Percentiles rank a stretch among this genome's conserved stretches.
These are phyloP conservation scores for Notodonta dromedarius DNA, from an alignment of 2,888 invertebrate species.

Conservation along the genomic window DNA sequence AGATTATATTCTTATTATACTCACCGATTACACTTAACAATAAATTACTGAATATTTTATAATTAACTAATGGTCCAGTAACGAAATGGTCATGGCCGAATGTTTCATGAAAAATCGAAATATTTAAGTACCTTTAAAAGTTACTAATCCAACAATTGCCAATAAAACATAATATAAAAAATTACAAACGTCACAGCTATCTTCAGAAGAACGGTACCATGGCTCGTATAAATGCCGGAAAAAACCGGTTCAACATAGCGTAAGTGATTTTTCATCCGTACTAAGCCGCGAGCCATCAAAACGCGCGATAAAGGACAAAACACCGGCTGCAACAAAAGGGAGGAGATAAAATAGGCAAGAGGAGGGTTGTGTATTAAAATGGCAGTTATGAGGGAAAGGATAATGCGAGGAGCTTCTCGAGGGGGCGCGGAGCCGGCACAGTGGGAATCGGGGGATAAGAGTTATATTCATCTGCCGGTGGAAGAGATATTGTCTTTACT, in stretches of 20 bases:
- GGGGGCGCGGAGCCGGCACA: neutral
- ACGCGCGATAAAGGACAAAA: constrained; percentile 35
- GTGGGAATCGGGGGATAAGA: neutral
- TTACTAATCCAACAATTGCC: neutral
- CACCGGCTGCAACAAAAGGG: constrained; percentile 22
- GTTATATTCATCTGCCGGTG: neutral
- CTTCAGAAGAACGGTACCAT: constrained; percentile 11
- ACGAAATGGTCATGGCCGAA: too few species aligned
- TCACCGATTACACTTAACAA: too few species aligned
- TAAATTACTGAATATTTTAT: too few species aligned
- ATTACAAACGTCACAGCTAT: constrained; percentile 1
- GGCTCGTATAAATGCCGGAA: constrained; percentile 26
- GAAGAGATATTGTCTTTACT: neutral
- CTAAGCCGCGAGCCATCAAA: constrained; percentile 31
- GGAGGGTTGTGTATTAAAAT: constrained; percentile 6
- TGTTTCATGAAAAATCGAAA: too few species aligned
- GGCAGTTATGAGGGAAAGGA: constrained; percentile 19
- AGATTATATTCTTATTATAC: too few species aligned
- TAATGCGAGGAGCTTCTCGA: constrained; percentile 5
- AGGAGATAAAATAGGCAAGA: constrained; percentile 17
- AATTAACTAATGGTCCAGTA: too few species aligned
- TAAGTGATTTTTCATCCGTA: constrained; percentile 41
- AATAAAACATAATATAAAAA: neutral
- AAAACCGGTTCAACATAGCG: constrained; percentile 31
- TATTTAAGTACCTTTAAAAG: too few species aligned